Base-by-base conservation (phyloP, 2,888 invertebrate genomes). In the Pachydiplax longipennis region DNA sequence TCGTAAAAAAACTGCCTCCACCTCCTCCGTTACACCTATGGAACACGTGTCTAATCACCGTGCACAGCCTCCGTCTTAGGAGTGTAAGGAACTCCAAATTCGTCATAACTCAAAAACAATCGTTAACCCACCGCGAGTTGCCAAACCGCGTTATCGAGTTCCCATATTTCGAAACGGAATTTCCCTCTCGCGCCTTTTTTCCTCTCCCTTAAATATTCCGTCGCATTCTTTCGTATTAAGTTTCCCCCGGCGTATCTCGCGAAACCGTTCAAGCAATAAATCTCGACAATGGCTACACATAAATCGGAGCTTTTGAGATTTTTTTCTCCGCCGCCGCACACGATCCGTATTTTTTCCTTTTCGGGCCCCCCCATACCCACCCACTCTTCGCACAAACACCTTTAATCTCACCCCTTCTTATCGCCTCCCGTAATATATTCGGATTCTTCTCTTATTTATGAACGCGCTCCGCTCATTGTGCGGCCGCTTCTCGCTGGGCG, bases 391-490 rank as follows among this genome's bases (percentile, higher is more conserved):
- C 65, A 65, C 65, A 65, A 65, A 22, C 65, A 73, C 73, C 73
- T 73, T 73, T 73, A 25, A 73, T 37, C 53, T 58, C 58, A 4
- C 35, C 58, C 83, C 83, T 83, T 35, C 83, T 87, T 87, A 87
- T 87, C 87, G 87, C 61, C 83, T 58, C 35, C 58, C 87, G 87
- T 87, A 87, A 87, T 87, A 87, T 87, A 87, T 87, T 87, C 87
- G 61, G 87, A 87, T 87, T 61, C 87, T 40, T 87, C 87, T 87
- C 87, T 87, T 87, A 87, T 87, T 87, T 87, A 87, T 87, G 87
- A 87, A 87, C 65, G 87, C 87, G 58, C 37, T 65, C 87, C 61
- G 35, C 87, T 87, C 87, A 87, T 87, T 87, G 87, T 87, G 87
- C 87, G 31, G 87, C 58, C 58, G 37, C 61, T 65, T 87, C 87